These are phyloP conservation scores for Morus bassanus DNA, from an alignment of 2,797 vertebrate species.

Conservation along the genomic window DNA sequence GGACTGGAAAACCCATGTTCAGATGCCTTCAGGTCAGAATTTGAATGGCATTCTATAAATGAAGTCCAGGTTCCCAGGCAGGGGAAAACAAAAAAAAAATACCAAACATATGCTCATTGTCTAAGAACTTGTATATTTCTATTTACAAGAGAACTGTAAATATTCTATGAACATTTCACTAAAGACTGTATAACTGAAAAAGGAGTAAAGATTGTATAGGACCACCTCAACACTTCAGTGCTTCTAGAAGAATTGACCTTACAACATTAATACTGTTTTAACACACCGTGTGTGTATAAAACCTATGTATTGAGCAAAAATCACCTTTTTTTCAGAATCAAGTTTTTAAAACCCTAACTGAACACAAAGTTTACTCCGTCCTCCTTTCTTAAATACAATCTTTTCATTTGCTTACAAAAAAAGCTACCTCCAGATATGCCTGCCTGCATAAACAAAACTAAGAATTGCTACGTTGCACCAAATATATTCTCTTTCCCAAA, in stretches of 20 bases:
- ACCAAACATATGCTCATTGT: background rate
- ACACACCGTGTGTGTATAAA: background rate
- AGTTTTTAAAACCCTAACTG: background rate
- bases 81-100: background rate
- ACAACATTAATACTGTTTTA: background rate
- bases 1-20: background rate
- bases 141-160: background rate
- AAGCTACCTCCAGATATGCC: background rate
- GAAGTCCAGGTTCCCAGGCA: background rate
- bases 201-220: background rate
- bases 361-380: background rate
- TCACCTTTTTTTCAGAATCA: background rate
- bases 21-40: background rate
- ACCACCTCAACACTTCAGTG: background rate
- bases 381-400: background rate
- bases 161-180: background rate
- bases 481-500: background rate
- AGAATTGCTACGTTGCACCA: background rate
- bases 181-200: background rate
- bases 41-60: background rate
- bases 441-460: background rate
- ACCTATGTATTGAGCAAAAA: background rate
- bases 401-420: background rate
- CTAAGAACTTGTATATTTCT: background rate
- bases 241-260: background rate